phyloP scores from a whole-genome alignment of 37 sponge, comb jelly and placozoan genomes.

The Spongilla lacustris region DNA sequence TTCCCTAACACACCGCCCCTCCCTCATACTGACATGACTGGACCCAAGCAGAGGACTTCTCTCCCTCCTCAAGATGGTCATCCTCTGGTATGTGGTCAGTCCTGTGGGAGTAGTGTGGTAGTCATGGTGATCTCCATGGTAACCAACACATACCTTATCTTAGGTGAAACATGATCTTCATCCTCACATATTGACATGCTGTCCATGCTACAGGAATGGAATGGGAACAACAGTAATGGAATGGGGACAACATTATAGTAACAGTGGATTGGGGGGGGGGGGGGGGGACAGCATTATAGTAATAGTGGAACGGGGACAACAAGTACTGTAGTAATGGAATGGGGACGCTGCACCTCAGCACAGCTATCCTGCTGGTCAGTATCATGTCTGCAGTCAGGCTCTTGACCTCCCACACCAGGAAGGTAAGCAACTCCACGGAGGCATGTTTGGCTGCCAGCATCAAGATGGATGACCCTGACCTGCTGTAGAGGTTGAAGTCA shows the following conservation, averaged over 20 bases:
- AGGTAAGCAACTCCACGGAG: conserved; percentile 49
- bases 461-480: conserved; percentile 49
- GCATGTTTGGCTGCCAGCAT: conserved; percentile 71
- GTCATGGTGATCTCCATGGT: not conserved
- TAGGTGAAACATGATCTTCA: not conserved
- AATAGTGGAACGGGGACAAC: not conserved
- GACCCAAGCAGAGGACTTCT: not conserved
- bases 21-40: not conserved
- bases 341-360: not conserved
- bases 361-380: not conserved
- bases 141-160: not conserved
- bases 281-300: no score
- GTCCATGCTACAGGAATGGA: not conserved
- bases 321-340: not conserved
- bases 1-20: no score
- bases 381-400: conserved; percentile 3
- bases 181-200: not conserved
- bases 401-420: conserved; percentile 38
- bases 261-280: not conserved
- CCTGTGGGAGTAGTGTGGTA: not conserved
- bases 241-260: not conserved
- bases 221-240: not conserved
- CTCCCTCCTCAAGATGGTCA: not conserved
- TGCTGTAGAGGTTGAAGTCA: conserved; percentile 65
- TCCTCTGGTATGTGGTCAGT: not conserved